Evolutionary conservation across 2,113 vertebrate species (phyloP), one percentile per base, ranked within the genome.

Genomic region (Rissa tridactyla): DNA sequence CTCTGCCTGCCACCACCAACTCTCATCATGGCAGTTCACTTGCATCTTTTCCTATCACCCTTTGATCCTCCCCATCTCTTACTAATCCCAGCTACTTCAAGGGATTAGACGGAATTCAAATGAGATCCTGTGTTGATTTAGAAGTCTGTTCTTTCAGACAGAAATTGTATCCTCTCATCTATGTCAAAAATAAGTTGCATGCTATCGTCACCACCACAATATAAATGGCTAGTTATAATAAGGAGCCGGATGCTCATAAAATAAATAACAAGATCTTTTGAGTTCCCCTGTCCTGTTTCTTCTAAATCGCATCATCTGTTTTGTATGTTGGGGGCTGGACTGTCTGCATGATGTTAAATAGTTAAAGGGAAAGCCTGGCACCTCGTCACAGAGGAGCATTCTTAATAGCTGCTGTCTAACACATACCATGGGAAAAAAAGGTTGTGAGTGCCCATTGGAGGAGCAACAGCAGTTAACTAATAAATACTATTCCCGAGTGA

Each of bases 401-500:
- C 73, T 78, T 70, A 94, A 95, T 32, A 92, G 69, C 34, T 69
- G 36, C 70, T 95, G 76, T 66, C 95, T 88, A 92, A 92, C 66
- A 71, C 23, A 46, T 44, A 68, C 14, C 27, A 69, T 30, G 58
- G 77, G 78, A 71, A 95, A 96, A 93, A 92, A 94, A 57, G 49
- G 65, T 82, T 76, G 44, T 80, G 78, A 96, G 95, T 93, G 55
- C 88, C 95, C 88, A 94, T 65, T 90, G 97, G 93, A 91, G 88
- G 46, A 93, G 69, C 66, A 94, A 91, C n/a, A 90, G 78, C 76
- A 88, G 89, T 72, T 93, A 76, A 72, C 84, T 94, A 95, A 91
- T 58, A 87, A 92, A 86, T 87, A 83, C 15, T 81, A 46, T 76
- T 89, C 82, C 72, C 94, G 80, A 76, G 55, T 61, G 64, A 47